These are phyloP conservation scores for Aphaenogaster rudis DNA, from an alignment of 1,140 invertebrate genomes.

Conservation along the genomic window DNA sequence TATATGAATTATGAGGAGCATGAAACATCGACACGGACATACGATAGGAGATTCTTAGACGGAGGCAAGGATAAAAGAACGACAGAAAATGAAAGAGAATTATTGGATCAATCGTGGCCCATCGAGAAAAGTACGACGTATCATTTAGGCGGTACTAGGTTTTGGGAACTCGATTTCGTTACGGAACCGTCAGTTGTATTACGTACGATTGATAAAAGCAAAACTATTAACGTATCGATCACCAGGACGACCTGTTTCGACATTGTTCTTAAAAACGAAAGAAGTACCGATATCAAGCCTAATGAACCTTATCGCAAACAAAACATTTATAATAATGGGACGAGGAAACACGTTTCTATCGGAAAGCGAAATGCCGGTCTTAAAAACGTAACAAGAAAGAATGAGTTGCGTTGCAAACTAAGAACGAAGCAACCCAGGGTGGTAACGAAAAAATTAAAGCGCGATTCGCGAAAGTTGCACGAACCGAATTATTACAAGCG, in stretches of 20 bases:
- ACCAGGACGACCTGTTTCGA: conserved; percentile 47
- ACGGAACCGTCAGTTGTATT: conserved; percentile 18
- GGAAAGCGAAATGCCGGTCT: not conserved
- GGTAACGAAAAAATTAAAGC: not conserved
- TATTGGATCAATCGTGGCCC: conserved; percentile 22
- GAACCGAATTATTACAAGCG: not conserved
- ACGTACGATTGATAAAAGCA: conserved; percentile 24
- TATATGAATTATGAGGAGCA: conserved; percentile 41
- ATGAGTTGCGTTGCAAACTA: not conserved
- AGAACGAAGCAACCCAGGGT: not conserved
- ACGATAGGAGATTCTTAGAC: not conserved
- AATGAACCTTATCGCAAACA: not conserved
- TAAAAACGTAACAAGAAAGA: conserved; percentile 4
- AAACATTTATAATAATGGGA: not conserved
- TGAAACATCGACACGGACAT: not conserved
- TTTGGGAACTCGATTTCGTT: conserved; percentile 19
- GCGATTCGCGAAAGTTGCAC: not conserved
- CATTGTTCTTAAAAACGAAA: conserved; percentile 45
- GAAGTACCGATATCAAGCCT: not conserved
- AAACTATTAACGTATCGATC: conserved; percentile 55
- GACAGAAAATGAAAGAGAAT: not conserved
- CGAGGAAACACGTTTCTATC: not conserved
- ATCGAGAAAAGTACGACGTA: conserved; percentile 19
- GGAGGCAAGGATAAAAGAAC: not conserved
- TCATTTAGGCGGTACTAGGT: conserved; percentile 31